Percentiles rank a stretch among this genome's conserved stretches.
Conservation (phyloP, 2,888 invertebrate species). For the Caenorhabditis zanzibari region DNA sequence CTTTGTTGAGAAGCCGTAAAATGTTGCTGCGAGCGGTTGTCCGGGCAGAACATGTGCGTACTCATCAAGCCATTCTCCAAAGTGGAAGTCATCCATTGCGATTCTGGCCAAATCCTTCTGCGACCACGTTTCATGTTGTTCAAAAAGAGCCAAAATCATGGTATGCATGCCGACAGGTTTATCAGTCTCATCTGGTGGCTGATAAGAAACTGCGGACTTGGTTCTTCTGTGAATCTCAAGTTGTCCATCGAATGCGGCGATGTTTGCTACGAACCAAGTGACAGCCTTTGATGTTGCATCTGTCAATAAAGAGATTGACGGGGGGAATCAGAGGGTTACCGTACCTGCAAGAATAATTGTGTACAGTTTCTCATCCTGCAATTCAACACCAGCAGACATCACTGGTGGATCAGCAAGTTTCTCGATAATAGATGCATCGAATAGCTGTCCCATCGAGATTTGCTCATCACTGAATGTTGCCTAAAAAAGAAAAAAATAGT, state of each 20-base stretch:
- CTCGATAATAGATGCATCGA: constrained; percentile 58
- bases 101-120: constrained; percentile 62
- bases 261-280: constrained; percentile 65
- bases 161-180: constrained; percentile 64
- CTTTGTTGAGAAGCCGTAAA: constrained; percentile 63
- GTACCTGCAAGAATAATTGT: constrained; percentile 68
- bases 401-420: constrained; percentile 62
- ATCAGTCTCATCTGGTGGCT: constrained; percentile 51
- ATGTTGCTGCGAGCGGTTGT: constrained; percentile 59
- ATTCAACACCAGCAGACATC: constrained; percentile 54
- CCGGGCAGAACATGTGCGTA: constrained; percentile 34
- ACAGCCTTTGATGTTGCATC: constrained; percentile 62
- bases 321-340: not conserved
- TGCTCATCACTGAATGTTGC: constrained; percentile 65
- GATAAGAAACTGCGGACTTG: constrained; percentile 58
- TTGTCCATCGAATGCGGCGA: constrained; percentile 64
- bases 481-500: constrained; percentile 18
- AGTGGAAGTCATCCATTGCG: constrained; percentile 59
- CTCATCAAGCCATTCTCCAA: constrained; percentile 56
- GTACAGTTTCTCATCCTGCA: constrained; percentile 66
- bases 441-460: constrained; percentile 67
- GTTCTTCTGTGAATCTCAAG: constrained; percentile 60
- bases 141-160: constrained; percentile 66
- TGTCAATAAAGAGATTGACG: constrained; percentile 18
- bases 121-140: constrained; percentile 66